phyloP scores from a whole-genome alignment of 92 coral and sea anemone genomes.

The Heliopora coerulea region DNA sequence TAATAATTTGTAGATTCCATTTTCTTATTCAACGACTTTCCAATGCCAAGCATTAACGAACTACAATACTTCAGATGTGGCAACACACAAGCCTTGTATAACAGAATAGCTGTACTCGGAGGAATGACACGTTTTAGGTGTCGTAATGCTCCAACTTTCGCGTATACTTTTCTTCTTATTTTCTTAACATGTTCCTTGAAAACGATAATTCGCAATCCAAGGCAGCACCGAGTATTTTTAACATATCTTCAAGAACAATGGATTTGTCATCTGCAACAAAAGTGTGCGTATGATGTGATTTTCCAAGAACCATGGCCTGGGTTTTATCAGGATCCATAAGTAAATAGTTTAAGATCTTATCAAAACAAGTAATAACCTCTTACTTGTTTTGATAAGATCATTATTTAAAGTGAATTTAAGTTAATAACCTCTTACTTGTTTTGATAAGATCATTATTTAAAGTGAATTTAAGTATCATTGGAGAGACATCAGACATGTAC shows the following conservation, averaged over 20 bases:
- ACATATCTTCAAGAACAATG: slow-evolving; percentile 28
- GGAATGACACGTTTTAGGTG: slow-evolving; percentile 34
- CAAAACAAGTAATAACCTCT: too few relatives aligned
- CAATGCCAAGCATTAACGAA: slow-evolving; percentile 42
- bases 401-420: slow-evolving; percentile 45
- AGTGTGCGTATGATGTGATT: slow-evolving; percentile 38
- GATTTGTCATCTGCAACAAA: not conserved
- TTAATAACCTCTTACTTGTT: too few relatives aligned
- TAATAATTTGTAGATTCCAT: slow-evolving; percentile 43
- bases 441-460: too few relatives aligned
- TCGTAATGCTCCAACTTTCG: slow-evolving; percentile 50
- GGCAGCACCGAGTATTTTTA: slow-evolving; percentile 55
- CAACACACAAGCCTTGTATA: slow-evolving; percentile 48
- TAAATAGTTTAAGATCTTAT: slow-evolving; percentile 28
- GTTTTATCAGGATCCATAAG: slow-evolving; percentile 41
- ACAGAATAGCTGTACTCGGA: slow-evolving; percentile 17
- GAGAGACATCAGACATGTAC: too few relatives aligned
- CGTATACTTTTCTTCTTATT: slow-evolving; percentile 45
- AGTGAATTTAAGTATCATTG: slow-evolving; percentile 28
- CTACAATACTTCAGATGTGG: slow-evolving; percentile 51
- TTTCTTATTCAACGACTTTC: slow-evolving; percentile 32
- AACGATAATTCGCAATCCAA: slow-evolving; percentile 23
- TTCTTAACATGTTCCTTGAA: slow-evolving; percentile 49
- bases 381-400: too few relatives aligned
- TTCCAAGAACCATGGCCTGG: slow-evolving; percentile 53